Evolutionary conservation across 2,888 invertebrate genomes (phyloP).

Genomic region (Oscheius sp.): DNA sequence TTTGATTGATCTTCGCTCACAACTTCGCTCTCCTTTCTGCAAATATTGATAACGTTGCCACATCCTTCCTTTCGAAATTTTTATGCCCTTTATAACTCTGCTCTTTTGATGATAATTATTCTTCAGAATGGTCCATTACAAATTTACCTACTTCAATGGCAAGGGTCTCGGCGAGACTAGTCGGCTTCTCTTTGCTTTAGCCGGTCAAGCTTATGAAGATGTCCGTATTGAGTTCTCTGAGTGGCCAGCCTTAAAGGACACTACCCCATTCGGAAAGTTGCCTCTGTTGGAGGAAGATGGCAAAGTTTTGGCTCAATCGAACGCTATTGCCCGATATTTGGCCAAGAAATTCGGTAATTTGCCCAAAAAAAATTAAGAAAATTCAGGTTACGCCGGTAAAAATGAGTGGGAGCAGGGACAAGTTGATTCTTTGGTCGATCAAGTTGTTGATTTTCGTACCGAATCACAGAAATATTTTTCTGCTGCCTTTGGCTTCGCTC

Average conservation of each 20-base stretch:
- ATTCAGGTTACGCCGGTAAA: conserved; percentile 36
- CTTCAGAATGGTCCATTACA: conserved; percentile 47
- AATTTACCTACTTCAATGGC: conserved; percentile 45
- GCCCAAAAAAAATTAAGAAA: background rate
- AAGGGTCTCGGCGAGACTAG: conserved; percentile 44
- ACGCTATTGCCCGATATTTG: conserved; percentile 45
- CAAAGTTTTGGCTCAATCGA: conserved; percentile 38
- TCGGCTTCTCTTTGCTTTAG: conserved; percentile 41
- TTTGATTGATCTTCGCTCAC: no score
- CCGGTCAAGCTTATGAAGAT: conserved; percentile 54
- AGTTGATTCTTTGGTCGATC: conserved; percentile 53
- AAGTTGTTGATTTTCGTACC: conserved; percentile 42
- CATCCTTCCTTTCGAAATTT: no score
- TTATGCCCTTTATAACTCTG: no score
- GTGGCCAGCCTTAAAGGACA: conserved; percentile 38
- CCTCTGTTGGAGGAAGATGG: conserved; percentile 48
- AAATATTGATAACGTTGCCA: no score
- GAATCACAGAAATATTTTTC: conserved; percentile 40
- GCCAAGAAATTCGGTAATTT: conserved; percentile 35
- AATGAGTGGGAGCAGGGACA: conserved; percentile 44
- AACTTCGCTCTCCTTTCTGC: no score
- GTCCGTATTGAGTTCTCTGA: conserved; percentile 42
- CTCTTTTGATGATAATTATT: no score
- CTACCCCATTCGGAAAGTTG: conserved; percentile 41
- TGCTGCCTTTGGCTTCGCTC: conserved; percentile 42